phyloP scores from a whole-genome alignment of 64 coral and sea anemone genomes.

The Actinia tenebrosa region DNA sequence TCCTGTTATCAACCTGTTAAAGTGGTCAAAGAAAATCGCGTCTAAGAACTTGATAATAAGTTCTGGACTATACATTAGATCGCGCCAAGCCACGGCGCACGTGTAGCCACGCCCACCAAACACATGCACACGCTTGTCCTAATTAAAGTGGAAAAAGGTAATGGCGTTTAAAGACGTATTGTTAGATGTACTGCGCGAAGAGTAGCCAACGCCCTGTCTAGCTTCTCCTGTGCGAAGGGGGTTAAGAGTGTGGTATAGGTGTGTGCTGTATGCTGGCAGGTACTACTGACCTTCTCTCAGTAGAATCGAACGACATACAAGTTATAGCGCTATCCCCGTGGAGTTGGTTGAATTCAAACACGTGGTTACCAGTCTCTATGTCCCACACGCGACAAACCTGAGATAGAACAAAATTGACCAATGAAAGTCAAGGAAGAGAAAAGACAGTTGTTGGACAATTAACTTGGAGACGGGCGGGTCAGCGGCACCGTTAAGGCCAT shows the following conservation, averaged over 20 bases:
- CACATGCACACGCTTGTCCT: too few relatives aligned
- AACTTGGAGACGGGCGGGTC: too few relatives aligned
- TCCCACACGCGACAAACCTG: slow-evolving; percentile 97
- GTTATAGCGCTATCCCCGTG: slow-evolving; percentile 85
- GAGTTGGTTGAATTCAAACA: slow-evolving; percentile 94
- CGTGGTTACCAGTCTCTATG: slow-evolving; percentile 77
- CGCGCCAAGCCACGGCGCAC: not conserved
- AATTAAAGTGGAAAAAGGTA: too few relatives aligned
- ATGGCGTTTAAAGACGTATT: too few relatives aligned
- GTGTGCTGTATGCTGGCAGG: too few relatives aligned
- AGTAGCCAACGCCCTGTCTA: too few relatives aligned
- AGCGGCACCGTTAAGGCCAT: too few relatives aligned
- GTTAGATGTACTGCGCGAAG: too few relatives aligned
- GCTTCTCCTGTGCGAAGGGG: too few relatives aligned
- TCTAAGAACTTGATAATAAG: not conserved
- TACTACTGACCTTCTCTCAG: slow-evolving; percentile 66
- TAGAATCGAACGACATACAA: slow-evolving; percentile 91
- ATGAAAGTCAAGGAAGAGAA: not conserved
- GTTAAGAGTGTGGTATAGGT: too few relatives aligned
- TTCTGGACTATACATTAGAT: not conserved
- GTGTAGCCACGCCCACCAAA: not conserved
- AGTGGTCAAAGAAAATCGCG: not conserved
- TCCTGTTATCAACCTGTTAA: slow-evolving; percentile 72
- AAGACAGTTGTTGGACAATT: not conserved
- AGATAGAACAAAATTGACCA: slow-evolving; percentile 1